Evolutionary conservation across 2,113 vertebrate species (phyloP).

Genomic region (Amia ocellicauda): DNA sequence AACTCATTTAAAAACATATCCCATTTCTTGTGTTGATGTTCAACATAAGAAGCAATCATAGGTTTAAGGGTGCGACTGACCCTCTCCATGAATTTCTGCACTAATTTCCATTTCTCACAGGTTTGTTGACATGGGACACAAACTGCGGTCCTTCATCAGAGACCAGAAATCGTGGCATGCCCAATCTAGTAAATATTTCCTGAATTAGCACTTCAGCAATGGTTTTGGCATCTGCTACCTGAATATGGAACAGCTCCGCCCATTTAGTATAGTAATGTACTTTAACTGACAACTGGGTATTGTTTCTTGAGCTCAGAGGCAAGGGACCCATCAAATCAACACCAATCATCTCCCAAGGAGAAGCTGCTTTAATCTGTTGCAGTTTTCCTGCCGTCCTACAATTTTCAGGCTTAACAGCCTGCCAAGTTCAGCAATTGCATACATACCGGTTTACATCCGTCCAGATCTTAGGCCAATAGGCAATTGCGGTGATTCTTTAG

Average conservation of each 20-base stretch:
- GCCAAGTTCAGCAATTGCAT: no score
- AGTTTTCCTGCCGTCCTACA: slow-evolving; percentile 1
- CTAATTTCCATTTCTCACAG: no score
- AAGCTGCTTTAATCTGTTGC: neutral
- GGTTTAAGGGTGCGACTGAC: no score
- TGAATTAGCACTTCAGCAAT: neutral
- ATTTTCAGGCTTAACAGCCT: slow-evolving; percentile 4
- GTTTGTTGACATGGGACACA: neutral
- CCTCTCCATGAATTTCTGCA: no score
- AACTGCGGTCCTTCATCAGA: slow-evolving; percentile 18
- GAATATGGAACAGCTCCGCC: slow-evolving; percentile 17
- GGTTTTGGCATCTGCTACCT: no score
- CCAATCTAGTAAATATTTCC: slow-evolving; percentile 22
- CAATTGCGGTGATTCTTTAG: slow-evolving; percentile 2
- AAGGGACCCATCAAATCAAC: no score
- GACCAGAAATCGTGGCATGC: slow-evolving; percentile 8
- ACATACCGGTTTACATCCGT: slow-evolving; percentile 3
- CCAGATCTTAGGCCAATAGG: no score
- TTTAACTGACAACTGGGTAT: slow-evolving; percentile 12
- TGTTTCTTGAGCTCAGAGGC: neutral
- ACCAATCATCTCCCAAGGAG: no score
- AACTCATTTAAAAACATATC: no score
- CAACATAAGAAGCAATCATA: no score
- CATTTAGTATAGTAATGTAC: slow-evolving; percentile 20
- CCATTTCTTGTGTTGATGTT: no score